Evolutionary conservation across 2,888 invertebrate genomes (phyloP).

Genomic region (Tenthredo scrophulariae): DNA sequence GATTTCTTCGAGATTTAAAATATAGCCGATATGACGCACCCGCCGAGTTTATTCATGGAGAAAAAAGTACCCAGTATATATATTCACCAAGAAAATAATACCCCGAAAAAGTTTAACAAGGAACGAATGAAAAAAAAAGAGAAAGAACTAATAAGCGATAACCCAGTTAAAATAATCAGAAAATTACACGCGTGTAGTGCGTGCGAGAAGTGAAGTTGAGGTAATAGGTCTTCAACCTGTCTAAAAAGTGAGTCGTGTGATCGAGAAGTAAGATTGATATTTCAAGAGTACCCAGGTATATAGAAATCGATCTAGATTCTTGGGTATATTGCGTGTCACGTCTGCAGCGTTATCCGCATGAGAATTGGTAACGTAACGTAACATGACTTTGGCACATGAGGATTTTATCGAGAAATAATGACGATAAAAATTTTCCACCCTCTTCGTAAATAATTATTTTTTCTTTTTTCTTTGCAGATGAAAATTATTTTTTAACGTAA

Average conservation of each 20-base stretch:
- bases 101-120: background rate
- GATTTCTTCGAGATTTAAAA: no score
- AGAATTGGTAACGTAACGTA: background rate
- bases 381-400: background rate
- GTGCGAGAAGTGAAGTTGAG: background rate
- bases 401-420: background rate
- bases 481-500: no score
- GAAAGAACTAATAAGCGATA: background rate
- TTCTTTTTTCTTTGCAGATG: background rate
- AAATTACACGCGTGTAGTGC: background rate
- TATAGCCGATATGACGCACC: no score
- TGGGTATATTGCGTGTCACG: conserved; percentile 26
- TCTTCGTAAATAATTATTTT: background rate
- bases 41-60: no score
- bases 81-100: no score
- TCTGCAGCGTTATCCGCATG: conserved; percentile 6
- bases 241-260: background rate
- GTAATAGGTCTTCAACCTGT: conserved; percentile 2
- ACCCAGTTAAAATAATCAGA: background rate
- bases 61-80: no score
- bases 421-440: background rate
- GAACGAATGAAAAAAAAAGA: background rate
- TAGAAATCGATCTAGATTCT: conserved; percentile 22
- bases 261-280: conserved; percentile 1
- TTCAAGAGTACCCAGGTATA: background rate